phyloP scores from a whole-genome alignment of 1,140 invertebrate genomes.

The Branchinecta lynchi region DNA sequence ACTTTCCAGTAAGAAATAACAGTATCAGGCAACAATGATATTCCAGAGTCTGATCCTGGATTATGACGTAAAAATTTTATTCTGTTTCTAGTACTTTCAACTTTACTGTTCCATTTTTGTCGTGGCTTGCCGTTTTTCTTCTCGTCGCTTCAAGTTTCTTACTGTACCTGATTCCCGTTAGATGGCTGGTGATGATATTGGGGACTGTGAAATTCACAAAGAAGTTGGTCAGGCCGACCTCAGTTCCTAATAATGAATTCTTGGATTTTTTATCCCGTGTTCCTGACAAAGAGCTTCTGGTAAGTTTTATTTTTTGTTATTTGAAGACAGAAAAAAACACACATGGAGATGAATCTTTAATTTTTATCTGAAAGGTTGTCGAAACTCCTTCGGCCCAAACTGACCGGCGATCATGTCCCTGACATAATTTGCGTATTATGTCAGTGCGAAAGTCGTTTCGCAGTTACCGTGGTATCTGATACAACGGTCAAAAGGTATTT shows the following conservation, averaged over 20 bases:
- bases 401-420: too few relatives aligned
- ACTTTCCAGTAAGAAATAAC: too few relatives aligned
- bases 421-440: too few relatives aligned
- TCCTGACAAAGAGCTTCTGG: slow-evolving; percentile 82
- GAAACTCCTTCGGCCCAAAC: too few relatives aligned
- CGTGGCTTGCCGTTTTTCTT: slow-evolving; percentile 63
- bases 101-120: slow-evolving; percentile 91
- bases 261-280: slow-evolving; percentile 88
- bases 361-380: too few relatives aligned
- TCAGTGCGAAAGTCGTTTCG: too few relatives aligned
- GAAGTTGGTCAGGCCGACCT: slow-evolving; percentile 76
- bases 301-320: slow-evolving; percentile 35
- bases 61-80: not conserved
- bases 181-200: slow-evolving; percentile 87
- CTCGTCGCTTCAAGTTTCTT: slow-evolving; percentile 40
- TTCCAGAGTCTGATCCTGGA: too few relatives aligned
- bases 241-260: slow-evolving; percentile 92
- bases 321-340: too few relatives aligned
- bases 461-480: too few relatives aligned
- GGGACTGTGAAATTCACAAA: slow-evolving; percentile 94
- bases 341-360: too few relatives aligned
- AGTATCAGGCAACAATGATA: too few relatives aligned
- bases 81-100: slow-evolving; percentile 68
- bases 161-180: slow-evolving; percentile 75
- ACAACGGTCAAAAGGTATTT: too few relatives aligned